Percentiles rank a stretch among this genome's conserved stretches.
phyloP scores from a whole-genome alignment of 2,888 invertebrate species.

The Herminia tarsipennalis region DNA sequence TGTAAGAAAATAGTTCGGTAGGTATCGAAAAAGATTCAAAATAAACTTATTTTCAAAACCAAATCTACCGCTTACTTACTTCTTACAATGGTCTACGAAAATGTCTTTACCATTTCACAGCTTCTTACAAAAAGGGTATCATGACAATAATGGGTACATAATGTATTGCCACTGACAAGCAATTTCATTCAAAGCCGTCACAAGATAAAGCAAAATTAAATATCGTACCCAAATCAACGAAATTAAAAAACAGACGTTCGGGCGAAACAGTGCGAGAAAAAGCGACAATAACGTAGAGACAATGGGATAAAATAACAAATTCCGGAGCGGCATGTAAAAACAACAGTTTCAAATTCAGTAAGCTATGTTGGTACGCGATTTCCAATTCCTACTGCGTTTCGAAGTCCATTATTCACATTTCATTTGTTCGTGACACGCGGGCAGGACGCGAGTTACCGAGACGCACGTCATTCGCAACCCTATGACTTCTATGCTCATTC shows the following conservation, averaged over 20 bases:
- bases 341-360: constrained; percentile 47
- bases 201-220: too few species aligned
- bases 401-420: constrained; percentile 67
- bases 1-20: too few species aligned
- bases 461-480: constrained; percentile 53
- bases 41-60: too few species aligned
- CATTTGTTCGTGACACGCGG: constrained; percentile 57
- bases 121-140: too few species aligned
- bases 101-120: too few species aligned
- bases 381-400: constrained; percentile 60
- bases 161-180: too few species aligned
- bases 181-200: too few species aligned
- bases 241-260: constrained; percentile 30
- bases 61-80: too few species aligned
- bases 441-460: constrained; percentile 22
- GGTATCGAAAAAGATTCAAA: too few species aligned
- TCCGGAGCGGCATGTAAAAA: constrained; percentile 37
- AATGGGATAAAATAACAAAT: constrained; percentile 37
- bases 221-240: constrained; percentile 23
- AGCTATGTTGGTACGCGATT: constrained; percentile 52
- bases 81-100: too few species aligned
- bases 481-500: constrained; percentile 5
- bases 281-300: constrained; percentile 24
- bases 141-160: too few species aligned
- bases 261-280: constrained; percentile 13